These are phyloP conservation scores for Cataglyphis livida DNA, from an alignment of 2,888 invertebrate genomes.

Conservation along the genomic window DNA sequence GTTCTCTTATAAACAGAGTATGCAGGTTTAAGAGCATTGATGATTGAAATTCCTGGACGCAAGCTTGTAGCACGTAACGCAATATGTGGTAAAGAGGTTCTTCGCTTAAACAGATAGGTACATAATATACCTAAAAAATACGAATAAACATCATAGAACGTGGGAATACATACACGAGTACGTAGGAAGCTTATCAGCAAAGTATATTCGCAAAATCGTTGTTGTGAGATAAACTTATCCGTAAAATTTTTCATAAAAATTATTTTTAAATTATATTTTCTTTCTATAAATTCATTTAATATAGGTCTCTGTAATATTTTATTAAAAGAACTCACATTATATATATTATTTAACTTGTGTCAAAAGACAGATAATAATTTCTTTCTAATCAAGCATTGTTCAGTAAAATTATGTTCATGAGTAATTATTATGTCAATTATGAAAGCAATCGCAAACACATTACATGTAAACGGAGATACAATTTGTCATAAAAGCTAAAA, in stretches of 20 bases:
- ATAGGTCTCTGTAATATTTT: neutral
- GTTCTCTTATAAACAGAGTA: constrained; percentile 47
- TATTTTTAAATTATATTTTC: no score
- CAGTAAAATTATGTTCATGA: neutral
- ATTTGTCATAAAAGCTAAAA: neutral
- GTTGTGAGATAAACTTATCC: neutral
- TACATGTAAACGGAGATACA: neutral
- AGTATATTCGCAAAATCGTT: neutral
- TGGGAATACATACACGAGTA: neutral
- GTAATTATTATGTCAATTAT: constrained; percentile 1
- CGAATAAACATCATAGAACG: constrained; percentile 33
- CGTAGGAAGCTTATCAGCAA: neutral
- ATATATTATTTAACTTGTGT: neutral
- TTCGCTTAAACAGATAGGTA: constrained; percentile 52
- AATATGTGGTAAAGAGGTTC: constrained; percentile 58
- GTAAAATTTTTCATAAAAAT: neutral
- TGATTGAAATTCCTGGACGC: constrained; percentile 55
- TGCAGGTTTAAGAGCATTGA: constrained; percentile 46
- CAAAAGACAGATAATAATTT: neutral
- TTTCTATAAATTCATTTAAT: neutral
- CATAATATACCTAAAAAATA: constrained; percentile 56
- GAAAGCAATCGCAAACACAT: neutral
- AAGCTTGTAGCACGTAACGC: constrained; percentile 54
- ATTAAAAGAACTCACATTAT: neutral
- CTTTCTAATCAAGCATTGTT: neutral